A percentile compares a stretch with the other conserved stretches of the same genome.
Conservation (phyloP, 2,797 vertebrate genomes). For the Zalophus californianus region DNA sequence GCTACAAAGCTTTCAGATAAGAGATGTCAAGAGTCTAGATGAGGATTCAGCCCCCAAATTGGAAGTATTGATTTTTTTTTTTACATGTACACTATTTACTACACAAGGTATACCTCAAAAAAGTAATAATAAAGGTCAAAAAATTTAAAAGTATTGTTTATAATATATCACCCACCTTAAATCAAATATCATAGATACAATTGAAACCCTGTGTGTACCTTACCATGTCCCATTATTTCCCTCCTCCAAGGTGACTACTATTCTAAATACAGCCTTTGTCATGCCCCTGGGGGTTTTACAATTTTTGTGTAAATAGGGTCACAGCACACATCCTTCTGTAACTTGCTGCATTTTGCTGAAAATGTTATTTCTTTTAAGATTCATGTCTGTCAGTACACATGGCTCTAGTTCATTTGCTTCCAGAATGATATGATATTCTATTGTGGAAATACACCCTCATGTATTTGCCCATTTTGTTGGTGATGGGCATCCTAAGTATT, state of each 20-base stretch:
- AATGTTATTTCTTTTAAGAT: background rate
- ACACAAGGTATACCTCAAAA: background rate
- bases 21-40: conserved; percentile 7
- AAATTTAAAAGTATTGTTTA: background rate
- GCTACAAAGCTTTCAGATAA: conserved; percentile 11
- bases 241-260: background rate
- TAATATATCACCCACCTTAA: background rate
- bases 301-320: background rate
- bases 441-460: background rate
- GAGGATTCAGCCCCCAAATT: background rate
- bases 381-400: background rate
- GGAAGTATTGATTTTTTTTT: background rate
- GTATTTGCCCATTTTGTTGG: background rate
- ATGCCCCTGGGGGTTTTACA: background rate
- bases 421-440: background rate
- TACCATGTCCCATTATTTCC: background rate
- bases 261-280: background rate
- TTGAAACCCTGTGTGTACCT: background rate
- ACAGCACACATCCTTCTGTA: background rate
- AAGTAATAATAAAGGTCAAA: background rate
- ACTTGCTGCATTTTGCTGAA: background rate
- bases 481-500: background rate
- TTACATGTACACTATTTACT: background rate
- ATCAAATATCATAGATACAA: background rate
- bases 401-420: background rate